Evolutionary conservation across 2,888 invertebrate genomes (phyloP), one percentile per base, ranked within the genome.

Genomic region (Tiphia femorata): DNA sequence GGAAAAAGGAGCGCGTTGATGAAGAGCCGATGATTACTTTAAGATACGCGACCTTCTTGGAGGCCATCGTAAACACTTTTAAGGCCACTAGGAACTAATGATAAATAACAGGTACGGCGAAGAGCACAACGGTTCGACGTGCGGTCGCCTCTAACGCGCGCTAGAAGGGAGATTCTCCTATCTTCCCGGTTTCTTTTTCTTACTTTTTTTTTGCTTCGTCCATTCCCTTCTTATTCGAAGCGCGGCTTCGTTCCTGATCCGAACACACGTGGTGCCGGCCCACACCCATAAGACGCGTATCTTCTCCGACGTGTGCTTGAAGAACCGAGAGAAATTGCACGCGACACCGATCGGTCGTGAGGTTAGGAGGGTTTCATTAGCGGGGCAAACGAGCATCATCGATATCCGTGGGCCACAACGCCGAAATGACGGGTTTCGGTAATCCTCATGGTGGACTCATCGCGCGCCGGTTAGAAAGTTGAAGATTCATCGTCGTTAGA

Each of bases 381-480:
- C n/a, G 14, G 37, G 40, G 48, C 29, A 27, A 51, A 59, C 51
- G 53, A 58, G 49, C 42, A 61, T 60, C 58, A 49, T 62, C 58
- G 67, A 62, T 62, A 56, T 58, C 46, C 51, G 20, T 37, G 48
- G 25, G 49, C 17, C 50, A 55, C 50, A 60, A 57, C 33, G 33
- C 60, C 62, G 52, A 65, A 70, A 68, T 62, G 60, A 70, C 51
- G 38, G 49, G 60, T 72, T 72, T 72, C 64, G 67, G 59, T 61
- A 53, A 67, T 68, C 53, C 25, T 30, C n/a, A n/a, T n/a, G n/a
- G n/a, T n/a, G n/a, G 27, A 30, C 38, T 37, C 55, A 42, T 21
- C 51, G 61, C 40, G 14, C 58, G 47, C 40, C 55, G 54, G 62
- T 70, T 72, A 72, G 72, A 72, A 72, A 72, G 72, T 72, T 55